Evolutionary conservation across 30 jellyfish, hydroid and myxozoan species (phyloP), one percentile per base, ranked within the genome.

Genomic region (Aurelia aurita): DNA sequence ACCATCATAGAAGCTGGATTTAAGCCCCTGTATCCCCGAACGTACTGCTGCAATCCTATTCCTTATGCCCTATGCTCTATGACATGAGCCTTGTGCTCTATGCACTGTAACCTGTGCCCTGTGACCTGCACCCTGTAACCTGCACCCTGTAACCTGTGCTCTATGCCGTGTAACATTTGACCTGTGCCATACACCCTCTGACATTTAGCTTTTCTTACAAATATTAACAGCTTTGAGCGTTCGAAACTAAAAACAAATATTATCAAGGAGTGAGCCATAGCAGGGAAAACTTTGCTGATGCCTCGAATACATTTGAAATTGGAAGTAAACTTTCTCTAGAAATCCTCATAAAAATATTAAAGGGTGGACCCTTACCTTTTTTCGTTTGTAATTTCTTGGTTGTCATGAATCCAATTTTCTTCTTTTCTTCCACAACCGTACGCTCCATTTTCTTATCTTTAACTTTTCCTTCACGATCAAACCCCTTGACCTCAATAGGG

Each of bases 401-500:
- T 19, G 54, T 58, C 10, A 60, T 21, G 58, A 21, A 3, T 47
- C 43, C 27, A 6, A 12, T 22, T 58, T 53, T 44, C 28, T 47
- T 77, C 79, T 61, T 77, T 68, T 77, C 45, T 19, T 25, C 79
- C 14, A 10, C 27, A 46, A 14, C 21, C 1, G 29, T 15, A 19
- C 43, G 43, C 9, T 28, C 70, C 3, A 9, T n/a, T 29, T 61
- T 35, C 1, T 32, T 67, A 18, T 28, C 58, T 16, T 35, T 23
- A 7, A 29, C 0, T 15, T 18, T 49, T 26, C 26, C 43, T 3
- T 61, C 46, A 4, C 39, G 78, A 32, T 45, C 49, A 72, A 58
- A 77, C 13, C 88, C 76, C 64, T 45, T 34, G 67, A 77, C 88
- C 7, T 77, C 62, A 16, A 77, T 39, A 2, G 88, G 32, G 1